Evolutionary conservation across 92 coral and sea anemone genomes (phyloP), one percentile per base, ranked within the genome.

Genomic region (Zoanthus solanderi): DNA sequence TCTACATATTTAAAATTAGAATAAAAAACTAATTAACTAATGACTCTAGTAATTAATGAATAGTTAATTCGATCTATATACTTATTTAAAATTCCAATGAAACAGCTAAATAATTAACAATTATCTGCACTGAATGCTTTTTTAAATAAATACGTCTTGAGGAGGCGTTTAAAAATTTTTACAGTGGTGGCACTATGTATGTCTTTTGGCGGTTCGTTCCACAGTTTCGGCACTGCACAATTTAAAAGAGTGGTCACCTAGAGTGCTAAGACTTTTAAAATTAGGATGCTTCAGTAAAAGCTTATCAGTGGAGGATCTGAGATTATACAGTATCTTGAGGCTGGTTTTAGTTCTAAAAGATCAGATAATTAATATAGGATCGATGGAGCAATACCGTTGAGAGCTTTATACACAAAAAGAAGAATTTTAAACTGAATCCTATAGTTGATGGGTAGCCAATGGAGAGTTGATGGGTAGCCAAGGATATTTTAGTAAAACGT

Each of bases 211-310:
- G 58, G 89, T 2, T 86, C 69, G 83, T 60, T 86, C 83, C 83
- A 75, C 89, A 86, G 89, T 75, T 86, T 86, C 53, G 89, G 89
- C 78, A 73, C 89, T 79, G 82, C 82, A 56, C 4, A 53, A 23
- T 17, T 78, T 73, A 73, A 73, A 73, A 53, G 78, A 84, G 78
- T 56, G 74, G 83, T 86, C 83, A 32, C 89, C 83, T 53, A 72
- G 72, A 14, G 71, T 84, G 77, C 66, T 78, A 84, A 57, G 80
- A 84, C 87, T 83, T 80, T 84, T 84, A 72, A 84, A 84, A 72
- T 71, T 48, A 72, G 80, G 88, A 72, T 53, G 48, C 48, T 23
- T 84, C 44, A 85, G 80, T 73, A 85, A 73, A 54, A 69, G 67
- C 42, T 72, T 84, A 71, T 71, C 76, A 71, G 29, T 47, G 31